Percentiles rank a stretch among this genome's conserved stretches.
These are phyloP conservation scores for Acrocephalus arundinaceus DNA, from an alignment of 2,113 vertebrate species.

Conservation along the genomic window DNA sequence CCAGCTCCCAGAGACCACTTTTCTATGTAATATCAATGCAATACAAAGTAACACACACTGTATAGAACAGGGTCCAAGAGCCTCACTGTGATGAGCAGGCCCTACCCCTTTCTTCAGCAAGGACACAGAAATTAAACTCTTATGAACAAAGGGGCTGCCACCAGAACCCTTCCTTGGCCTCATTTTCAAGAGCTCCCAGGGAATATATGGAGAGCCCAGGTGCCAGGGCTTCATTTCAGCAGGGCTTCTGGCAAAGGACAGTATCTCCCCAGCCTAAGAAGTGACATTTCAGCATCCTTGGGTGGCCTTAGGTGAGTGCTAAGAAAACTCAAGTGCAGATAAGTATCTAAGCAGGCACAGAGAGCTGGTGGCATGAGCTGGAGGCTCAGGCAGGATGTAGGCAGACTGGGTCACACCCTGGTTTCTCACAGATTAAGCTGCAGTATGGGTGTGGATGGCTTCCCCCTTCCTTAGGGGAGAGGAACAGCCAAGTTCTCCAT, in stretches of 20 bases:
- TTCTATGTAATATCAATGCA: neutral
- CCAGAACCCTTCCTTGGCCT: neutral
- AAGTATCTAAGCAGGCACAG: neutral
- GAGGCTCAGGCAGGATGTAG: neutral
- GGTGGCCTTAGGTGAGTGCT: neutral
- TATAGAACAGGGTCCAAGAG: neutral
- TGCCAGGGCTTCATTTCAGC: neutral
- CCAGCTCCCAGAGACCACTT: neutral
- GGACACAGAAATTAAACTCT: neutral
- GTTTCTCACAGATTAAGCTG: neutral
- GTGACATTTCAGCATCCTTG: neutral
- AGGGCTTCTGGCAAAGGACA: neutral
- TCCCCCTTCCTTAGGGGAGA: neutral
- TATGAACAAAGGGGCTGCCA: neutral
- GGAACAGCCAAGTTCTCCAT: neutral
- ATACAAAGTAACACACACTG: neutral
- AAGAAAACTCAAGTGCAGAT: neutral
- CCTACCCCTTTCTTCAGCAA: neutral
- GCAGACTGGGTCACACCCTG: neutral
- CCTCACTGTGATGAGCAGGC: rapidly evolving
- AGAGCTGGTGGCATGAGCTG: neutral
- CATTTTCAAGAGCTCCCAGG: neutral
- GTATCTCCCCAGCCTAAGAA: neutral
- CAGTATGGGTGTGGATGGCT: neutral
- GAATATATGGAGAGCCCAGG: neutral